A percentile compares a stretch with the other conserved stretches of the same genome.
phyloP scores from a whole-genome alignment of 2,113 vertebrate genomes.

The Cynoglossus semilaevis region DNA sequence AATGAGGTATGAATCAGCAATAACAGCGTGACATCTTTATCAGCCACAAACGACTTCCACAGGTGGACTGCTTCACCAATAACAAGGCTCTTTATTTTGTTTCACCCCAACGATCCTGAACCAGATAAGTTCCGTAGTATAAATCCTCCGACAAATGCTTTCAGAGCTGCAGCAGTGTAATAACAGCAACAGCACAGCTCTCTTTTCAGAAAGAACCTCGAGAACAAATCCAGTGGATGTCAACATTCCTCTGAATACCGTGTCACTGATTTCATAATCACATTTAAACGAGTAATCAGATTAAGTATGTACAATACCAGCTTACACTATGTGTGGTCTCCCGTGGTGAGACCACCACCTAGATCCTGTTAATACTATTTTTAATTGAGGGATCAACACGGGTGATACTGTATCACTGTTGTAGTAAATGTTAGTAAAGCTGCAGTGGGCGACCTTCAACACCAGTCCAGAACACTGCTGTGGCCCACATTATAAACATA shows the following conservation, averaged over 20 bases:
- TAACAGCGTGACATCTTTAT: conserved; percentile 35
- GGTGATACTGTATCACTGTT: conserved; percentile 75
- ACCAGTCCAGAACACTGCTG: no score
- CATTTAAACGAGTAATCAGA: conserved; percentile 74
- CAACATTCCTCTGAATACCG: conserved; percentile 72
- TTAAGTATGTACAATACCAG: conserved; percentile 74
- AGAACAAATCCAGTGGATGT: conserved; percentile 46
- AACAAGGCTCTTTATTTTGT: conserved; percentile 27
- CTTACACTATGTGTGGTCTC: conserved; percentile 78
- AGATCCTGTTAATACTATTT: conserved; percentile 75
- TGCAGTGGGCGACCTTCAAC: no score
- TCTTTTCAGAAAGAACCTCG: conserved; percentile 36
- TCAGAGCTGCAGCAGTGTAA: conserved; percentile 27
- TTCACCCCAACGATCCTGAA: conserved; percentile 30
- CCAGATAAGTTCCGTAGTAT: conserved; percentile 41
- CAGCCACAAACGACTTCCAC: conserved; percentile 33
- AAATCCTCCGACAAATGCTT: conserved; percentile 51
- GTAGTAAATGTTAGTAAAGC: conserved; percentile 65
- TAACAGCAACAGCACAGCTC: conserved; percentile 37
- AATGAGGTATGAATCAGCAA: conserved; percentile 37
- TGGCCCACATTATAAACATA: no score
- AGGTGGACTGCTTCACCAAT: conserved; percentile 29
- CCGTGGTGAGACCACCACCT: conserved; percentile 45
- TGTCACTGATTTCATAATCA: conserved; percentile 75
- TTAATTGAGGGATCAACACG: conserved; percentile 75